Evolutionary conservation across 2,888 invertebrate genomes (phyloP).

Genomic region (Peribatodes rhomboidaria): DNA sequence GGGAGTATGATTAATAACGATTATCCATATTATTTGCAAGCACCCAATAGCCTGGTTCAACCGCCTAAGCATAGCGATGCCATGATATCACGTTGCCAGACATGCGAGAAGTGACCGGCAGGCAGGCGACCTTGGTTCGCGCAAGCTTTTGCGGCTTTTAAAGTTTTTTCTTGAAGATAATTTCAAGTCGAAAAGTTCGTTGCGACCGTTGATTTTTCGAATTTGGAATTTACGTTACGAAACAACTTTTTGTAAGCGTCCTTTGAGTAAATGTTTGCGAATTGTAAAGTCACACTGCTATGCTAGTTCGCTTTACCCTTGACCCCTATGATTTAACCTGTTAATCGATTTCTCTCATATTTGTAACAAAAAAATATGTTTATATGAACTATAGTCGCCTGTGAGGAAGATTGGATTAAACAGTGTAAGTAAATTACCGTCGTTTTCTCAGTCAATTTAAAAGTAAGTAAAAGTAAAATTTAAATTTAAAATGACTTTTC

Average conservation of each 20-base stretch:
- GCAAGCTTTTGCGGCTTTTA: slow-evolving; percentile 9
- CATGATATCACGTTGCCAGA: slow-evolving; percentile 15
- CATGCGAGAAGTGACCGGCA: slow-evolving; percentile 4
- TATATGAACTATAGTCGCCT: no score
- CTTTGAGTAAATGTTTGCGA: not conserved
- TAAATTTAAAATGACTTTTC: no score
- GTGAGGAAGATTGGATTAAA: no score
- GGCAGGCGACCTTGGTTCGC: slow-evolving; percentile 16
- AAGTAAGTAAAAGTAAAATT: no score
- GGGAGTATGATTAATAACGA: no score
- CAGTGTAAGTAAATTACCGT: no score
- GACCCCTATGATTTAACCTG: no score
- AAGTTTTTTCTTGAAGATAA: not conserved
- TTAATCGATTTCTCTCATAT: no score
- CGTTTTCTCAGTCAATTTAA: no score
- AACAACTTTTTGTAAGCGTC: slow-evolving; percentile 2
- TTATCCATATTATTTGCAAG: not conserved
- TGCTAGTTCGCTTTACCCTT: not conserved
- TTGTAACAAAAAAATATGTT: no score
- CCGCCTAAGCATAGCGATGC: slow-evolving; percentile 11
- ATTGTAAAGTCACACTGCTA: not conserved
- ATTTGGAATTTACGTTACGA: slow-evolving; percentile 3
- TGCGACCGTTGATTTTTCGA: slow-evolving; percentile 10
- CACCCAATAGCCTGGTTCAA: slow-evolving; percentile 6
- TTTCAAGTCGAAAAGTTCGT: slow-evolving; percentile 7